These are phyloP conservation scores for Acanthosepion esculentum DNA, from an alignment of 2,888 invertebrate species.

Conservation along the genomic window DNA sequence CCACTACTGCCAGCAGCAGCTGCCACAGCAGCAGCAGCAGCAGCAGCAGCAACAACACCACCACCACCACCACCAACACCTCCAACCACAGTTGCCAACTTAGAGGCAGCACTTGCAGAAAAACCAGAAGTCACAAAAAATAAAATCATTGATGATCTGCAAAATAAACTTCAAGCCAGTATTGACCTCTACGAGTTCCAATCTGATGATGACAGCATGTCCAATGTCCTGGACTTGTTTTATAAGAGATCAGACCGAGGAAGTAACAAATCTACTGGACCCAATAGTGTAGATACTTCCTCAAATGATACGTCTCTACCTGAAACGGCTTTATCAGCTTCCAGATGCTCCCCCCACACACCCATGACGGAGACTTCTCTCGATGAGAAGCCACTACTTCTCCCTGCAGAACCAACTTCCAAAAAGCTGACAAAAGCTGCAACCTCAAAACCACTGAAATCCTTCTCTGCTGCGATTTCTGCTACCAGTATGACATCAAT, in stretches of 20 bases:
- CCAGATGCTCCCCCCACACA: not conserved
- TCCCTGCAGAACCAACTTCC: not conserved
- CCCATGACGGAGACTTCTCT: not conserved
- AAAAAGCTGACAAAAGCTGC: not conserved
- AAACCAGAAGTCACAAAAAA: not conserved
- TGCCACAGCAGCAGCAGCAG: not conserved
- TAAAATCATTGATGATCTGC: constrained; percentile 37
- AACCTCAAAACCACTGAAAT: not conserved
- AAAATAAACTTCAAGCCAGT: constrained; percentile 46
- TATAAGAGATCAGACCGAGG: constrained; percentile 40
- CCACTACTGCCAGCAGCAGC: not conserved
- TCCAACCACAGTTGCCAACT: not conserved
- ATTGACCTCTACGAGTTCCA: constrained; percentile 68
- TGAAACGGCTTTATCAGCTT: not conserved
- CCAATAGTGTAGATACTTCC: constrained; percentile 11
- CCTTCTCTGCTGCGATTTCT: not conserved
- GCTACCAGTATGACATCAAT: not conserved
- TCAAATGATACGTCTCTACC: not conserved
- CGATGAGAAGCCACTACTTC: not conserved
- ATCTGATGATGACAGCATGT: constrained; percentile 67
- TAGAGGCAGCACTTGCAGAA: not conserved
- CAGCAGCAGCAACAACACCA: not conserved
- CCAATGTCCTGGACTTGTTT: constrained; percentile 53
- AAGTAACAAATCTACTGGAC: not conserved
- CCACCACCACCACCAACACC: not conserved